phyloP scores from a whole-genome alignment of 1,140 invertebrate genomes.

The Nomia melanderi region DNA sequence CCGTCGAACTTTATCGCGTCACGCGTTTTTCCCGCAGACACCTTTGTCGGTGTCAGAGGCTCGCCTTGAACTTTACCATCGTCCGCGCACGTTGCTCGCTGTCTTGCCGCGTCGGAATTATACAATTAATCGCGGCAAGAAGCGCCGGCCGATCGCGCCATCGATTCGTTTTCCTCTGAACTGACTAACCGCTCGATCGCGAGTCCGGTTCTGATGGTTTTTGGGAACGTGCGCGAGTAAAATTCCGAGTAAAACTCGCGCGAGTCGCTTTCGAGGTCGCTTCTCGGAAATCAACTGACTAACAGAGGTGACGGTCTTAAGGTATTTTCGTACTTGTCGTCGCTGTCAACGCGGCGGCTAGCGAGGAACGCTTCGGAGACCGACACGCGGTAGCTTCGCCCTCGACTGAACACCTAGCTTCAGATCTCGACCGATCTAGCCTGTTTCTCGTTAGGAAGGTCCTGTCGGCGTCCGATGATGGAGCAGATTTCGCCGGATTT shows the following conservation, averaged over 20 bases:
- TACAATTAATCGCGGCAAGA: background rate
- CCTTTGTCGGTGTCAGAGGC: constrained; percentile 5
- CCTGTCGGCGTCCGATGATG: constrained; percentile 49
- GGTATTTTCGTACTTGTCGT: too few species aligned
- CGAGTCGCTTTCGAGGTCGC: too few species aligned
- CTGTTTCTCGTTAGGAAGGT: background rate
- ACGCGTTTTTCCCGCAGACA: background rate
- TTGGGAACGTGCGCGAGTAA: too few species aligned
- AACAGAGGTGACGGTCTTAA: too few species aligned
- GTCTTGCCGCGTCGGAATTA: background rate
- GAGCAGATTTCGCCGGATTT: constrained; percentile 54
- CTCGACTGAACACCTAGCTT: too few species aligned
- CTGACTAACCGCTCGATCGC: background rate
- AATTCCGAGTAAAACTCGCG: too few species aligned
- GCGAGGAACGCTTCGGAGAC: background rate
- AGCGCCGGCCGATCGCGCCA: background rate
- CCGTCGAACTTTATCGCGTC: constrained; percentile 19
- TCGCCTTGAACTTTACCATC: constrained; percentile 43
- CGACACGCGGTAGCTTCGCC: too few species aligned
- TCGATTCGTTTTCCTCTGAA: background rate
- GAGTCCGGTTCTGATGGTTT: too few species aligned
- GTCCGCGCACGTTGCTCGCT: background rate
- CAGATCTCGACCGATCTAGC: background rate
- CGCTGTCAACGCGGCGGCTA: too few species aligned
- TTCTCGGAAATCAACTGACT: too few species aligned